Evolutionary conservation across 2,797 vertebrate species (phyloP).

Genomic region (Spheniscus humboldti): DNA sequence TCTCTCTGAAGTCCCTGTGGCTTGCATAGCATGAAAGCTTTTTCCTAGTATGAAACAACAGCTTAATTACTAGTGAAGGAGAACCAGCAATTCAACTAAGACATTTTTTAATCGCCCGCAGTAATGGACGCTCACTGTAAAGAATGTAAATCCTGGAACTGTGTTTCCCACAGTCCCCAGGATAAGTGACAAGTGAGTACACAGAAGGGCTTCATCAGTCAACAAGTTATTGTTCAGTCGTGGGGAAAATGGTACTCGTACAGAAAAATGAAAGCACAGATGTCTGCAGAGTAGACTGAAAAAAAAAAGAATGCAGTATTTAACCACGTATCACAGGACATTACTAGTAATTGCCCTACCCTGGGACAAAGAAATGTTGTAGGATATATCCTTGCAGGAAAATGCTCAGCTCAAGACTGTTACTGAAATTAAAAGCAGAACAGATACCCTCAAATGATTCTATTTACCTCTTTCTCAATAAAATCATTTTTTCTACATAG

Average conservation of each 20-base stretch:
- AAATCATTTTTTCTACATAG: fast-evolving
- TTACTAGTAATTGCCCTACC: neutral
- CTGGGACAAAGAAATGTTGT: neutral
- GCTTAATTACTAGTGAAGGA: neutral
- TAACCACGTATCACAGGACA: neutral
- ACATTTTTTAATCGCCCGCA: neutral
- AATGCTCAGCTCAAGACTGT: fast-evolving
- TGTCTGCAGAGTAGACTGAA: neutral
- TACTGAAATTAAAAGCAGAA: neutral
- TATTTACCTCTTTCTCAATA: neutral
- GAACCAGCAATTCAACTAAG: neutral
- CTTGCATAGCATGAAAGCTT: neutral
- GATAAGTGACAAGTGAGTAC: neutral
- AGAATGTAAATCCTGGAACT: neutral
- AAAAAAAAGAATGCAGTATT: neutral
- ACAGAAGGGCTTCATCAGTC: neutral
- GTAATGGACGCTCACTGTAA: neutral
- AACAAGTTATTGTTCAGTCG: neutral
- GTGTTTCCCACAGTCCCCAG: neutral
- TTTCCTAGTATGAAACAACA: neutral
- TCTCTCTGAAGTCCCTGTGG: neutral
- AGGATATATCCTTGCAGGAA: neutral
- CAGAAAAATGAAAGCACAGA: neutral
- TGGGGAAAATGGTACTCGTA: neutral
- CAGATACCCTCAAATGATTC: neutral